Conservation (phyloP, 2,797 vertebrate genomes). For the Gambusia yucatana region DNA sequence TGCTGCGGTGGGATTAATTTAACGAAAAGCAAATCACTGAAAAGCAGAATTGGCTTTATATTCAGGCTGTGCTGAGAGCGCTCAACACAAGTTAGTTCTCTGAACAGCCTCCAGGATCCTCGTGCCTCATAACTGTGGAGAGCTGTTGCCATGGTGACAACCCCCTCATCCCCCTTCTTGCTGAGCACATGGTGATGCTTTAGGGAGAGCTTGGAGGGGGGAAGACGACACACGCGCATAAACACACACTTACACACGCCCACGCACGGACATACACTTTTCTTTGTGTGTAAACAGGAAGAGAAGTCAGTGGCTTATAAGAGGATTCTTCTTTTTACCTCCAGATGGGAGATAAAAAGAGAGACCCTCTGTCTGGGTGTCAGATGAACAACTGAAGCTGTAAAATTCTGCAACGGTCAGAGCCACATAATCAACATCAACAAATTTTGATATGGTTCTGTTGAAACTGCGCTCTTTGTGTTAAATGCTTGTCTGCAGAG, state of each 20-base stretch:
- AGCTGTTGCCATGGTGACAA: constrained; percentile 71
- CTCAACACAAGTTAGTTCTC: constrained; percentile 29
- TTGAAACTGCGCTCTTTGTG: not conserved
- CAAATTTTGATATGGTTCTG: not conserved
- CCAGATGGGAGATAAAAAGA: not conserved
- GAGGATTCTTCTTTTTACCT: not conserved
- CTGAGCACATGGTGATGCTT: constrained; percentile 29
- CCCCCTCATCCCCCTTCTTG: constrained; percentile 25
- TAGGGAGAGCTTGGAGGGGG: constrained; percentile 18
- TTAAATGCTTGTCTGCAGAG: constrained; percentile 75
- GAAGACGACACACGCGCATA: constrained; percentile 1
- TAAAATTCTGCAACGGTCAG: not conserved
- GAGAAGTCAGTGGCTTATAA: not conserved
- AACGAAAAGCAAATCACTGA: constrained; percentile 14
- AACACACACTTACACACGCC: not conserved
- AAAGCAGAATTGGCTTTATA: constrained; percentile 20
- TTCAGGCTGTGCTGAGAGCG: constrained; percentile 20
- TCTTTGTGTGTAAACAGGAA: not conserved
- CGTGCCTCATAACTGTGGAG: constrained; percentile 53
- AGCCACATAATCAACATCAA: not conserved
- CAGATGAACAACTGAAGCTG: not conserved
- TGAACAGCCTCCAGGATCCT: constrained; percentile 49
- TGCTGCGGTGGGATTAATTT: not conserved
- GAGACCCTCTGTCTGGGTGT: not conserved
- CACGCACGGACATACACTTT: not conserved